These are phyloP conservation scores for Callinectes sapidus DNA, from an alignment of 2,888 invertebrate genomes.

Conservation along the genomic window DNA sequence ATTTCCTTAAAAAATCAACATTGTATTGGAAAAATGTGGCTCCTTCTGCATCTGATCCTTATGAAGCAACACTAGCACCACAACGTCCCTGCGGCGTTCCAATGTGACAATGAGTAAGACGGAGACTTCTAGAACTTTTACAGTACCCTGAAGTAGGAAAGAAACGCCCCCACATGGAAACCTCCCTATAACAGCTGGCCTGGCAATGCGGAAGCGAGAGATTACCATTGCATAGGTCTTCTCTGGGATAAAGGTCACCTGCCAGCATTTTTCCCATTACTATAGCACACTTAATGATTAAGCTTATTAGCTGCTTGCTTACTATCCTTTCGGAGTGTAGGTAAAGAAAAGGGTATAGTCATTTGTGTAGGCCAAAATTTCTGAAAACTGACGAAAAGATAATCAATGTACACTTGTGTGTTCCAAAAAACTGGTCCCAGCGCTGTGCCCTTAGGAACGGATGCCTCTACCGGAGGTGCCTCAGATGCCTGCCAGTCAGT, in stretches of 20 bases:
- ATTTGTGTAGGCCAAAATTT: not conserved
- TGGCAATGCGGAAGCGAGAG: not conserved
- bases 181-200: not conserved
- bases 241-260: too few species aligned
- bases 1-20: too few species aligned
- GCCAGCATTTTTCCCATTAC: not conserved
- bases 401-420: not conserved
- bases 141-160: not conserved
- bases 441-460: conserved; percentile 21
- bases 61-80: too few species aligned
- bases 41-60: too few species aligned
- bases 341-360: not conserved
- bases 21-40: too few species aligned
- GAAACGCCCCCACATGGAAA: not conserved
- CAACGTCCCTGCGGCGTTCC: too few species aligned
- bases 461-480: not conserved
- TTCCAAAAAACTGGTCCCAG: conserved; percentile 32
- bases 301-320: not conserved
- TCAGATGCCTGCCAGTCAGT: not conserved
- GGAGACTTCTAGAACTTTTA: conserved; percentile 21
- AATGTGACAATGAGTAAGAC: not conserved
- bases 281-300: not conserved
- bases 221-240: not conserved
- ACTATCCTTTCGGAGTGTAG: not conserved
- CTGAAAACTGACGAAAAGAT: not conserved